Conservation (phyloP, 2,888 invertebrate genomes). For the Aleiodes leptofemur region DNA sequence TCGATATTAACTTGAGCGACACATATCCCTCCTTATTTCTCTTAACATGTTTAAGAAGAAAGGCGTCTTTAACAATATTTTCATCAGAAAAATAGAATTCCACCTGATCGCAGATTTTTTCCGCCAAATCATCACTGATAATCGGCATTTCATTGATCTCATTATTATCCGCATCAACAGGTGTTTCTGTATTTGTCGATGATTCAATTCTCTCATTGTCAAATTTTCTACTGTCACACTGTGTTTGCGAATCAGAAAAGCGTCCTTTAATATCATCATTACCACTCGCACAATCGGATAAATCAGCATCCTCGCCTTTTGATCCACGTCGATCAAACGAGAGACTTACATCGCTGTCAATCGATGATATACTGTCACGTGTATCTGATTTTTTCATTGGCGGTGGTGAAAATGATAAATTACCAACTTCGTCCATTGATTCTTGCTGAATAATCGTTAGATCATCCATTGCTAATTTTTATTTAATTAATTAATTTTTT, state of each 20-base stretch:
- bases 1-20: slow-evolving; percentile 94
- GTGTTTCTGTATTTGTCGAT: not conserved
- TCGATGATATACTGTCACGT: slow-evolving; percentile 80
- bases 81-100: slow-evolving; percentile 98
- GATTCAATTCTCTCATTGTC: not conserved
- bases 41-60: slow-evolving; percentile 94
- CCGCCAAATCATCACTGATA: slow-evolving; percentile 83
- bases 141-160: slow-evolving; percentile 76
- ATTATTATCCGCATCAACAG: not conserved
- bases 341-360: slow-evolving; percentile 79
- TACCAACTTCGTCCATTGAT: slow-evolving; percentile 70
- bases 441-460: slow-evolving; percentile 68
- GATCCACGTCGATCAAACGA: slow-evolving; percentile 76
- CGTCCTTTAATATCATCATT: slow-evolving; percentile 77
- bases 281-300: slow-evolving; percentile 83
- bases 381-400: slow-evolving; percentile 78
- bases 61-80: slow-evolving; percentile 96
- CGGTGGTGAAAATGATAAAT: slow-evolving; percentile 70
- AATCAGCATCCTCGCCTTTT: slow-evolving; percentile 79
- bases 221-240: not conserved
- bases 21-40: slow-evolving; percentile 97
- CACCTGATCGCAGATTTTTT: slow-evolving; percentile 89
- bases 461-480: slow-evolving; percentile 63
- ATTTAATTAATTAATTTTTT: not conserved
- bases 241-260: not conserved